phyloP scores from a whole-genome alignment of 2,797 vertebrate species.

The Nothura maculosa region DNA sequence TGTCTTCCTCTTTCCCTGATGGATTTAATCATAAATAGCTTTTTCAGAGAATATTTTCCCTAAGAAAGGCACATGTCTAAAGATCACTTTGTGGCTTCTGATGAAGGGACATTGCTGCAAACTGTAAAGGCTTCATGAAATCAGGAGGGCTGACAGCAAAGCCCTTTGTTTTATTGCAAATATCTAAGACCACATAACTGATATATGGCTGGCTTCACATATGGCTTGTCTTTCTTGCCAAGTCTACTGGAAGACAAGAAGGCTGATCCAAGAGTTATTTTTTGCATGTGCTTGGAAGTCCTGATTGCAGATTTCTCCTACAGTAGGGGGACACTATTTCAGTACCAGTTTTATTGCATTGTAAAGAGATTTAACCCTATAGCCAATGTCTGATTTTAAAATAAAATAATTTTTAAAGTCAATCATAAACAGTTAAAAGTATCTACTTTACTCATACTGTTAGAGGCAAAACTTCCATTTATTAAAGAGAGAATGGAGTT shows the following conservation, averaged over 20 bases:
- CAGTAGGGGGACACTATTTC: slow-evolving; percentile 65
- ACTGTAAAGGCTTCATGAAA: slow-evolving; percentile 55
- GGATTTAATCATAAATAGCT: slow-evolving; percentile 67
- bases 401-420: background rate
- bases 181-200: slow-evolving; percentile 71
- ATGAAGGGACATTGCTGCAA: slow-evolving; percentile 61
- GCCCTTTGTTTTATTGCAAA: slow-evolving; percentile 71
- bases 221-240: slow-evolving; percentile 74
- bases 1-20: slow-evolving; percentile 42
- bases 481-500: background rate
- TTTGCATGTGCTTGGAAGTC: slow-evolving; percentile 70
- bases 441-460: background rate
- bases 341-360: slow-evolving; percentile 49
- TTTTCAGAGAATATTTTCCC: slow-evolving; percentile 55
- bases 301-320: slow-evolving; percentile 66
- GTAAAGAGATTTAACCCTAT: slow-evolving; percentile 53
- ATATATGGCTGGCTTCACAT: slow-evolving; percentile 72
- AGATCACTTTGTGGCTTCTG: slow-evolving; percentile 58
- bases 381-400: background rate
- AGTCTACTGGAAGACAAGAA: slow-evolving; percentile 73
- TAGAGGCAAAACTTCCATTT: background rate
- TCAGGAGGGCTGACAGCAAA: slow-evolving; percentile 57
- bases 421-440: background rate
- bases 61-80: slow-evolving; percentile 58
- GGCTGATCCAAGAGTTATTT: slow-evolving; percentile 74